Conservation (phyloP, 2,888 invertebrate species). For the Napeogenes sylphis region DNA sequence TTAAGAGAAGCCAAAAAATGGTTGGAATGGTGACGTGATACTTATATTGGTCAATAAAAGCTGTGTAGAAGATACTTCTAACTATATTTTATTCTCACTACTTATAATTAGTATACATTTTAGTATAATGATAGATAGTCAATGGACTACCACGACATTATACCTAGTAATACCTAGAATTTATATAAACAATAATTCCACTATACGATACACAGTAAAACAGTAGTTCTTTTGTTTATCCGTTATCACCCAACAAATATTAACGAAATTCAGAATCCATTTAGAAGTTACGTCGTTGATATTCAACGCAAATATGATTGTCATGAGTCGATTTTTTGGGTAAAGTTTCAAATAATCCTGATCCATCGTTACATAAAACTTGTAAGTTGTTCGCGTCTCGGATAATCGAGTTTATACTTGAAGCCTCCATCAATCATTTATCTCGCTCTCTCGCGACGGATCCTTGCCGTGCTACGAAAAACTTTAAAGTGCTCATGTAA, state of each 20-base stretch:
- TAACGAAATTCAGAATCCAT: slow-evolving; percentile 10
- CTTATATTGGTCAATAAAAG: no score
- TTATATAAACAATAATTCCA: no score
- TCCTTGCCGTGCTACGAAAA: slow-evolving; percentile 52
- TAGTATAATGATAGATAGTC: no score
- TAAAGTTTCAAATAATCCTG: slow-evolving; percentile 73
- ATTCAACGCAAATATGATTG: slow-evolving; percentile 73
- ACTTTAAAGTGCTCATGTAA: slow-evolving; percentile 71
- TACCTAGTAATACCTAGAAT: no score
- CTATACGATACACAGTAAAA: no score
- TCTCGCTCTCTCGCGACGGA: slow-evolving; percentile 60
- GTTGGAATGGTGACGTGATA: no score
- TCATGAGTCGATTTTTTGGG: slow-evolving; percentile 70
- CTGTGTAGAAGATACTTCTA: no score
- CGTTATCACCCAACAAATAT: slow-evolving; percentile 7
- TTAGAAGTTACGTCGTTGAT: slow-evolving; percentile 19
- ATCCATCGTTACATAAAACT: slow-evolving; percentile 78
- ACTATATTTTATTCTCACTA: no score
- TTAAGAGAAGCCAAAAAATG: no score
- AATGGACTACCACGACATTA: no score
- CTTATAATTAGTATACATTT: no score
- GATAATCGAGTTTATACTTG: slow-evolving; percentile 79
- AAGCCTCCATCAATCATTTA: slow-evolving; percentile 77
- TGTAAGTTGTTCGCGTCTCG: slow-evolving; percentile 77
- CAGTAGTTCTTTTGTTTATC: no score